These are phyloP conservation scores for Merluccius polli DNA, from an alignment of 2,797 vertebrate genomes.

Conservation along the genomic window DNA sequence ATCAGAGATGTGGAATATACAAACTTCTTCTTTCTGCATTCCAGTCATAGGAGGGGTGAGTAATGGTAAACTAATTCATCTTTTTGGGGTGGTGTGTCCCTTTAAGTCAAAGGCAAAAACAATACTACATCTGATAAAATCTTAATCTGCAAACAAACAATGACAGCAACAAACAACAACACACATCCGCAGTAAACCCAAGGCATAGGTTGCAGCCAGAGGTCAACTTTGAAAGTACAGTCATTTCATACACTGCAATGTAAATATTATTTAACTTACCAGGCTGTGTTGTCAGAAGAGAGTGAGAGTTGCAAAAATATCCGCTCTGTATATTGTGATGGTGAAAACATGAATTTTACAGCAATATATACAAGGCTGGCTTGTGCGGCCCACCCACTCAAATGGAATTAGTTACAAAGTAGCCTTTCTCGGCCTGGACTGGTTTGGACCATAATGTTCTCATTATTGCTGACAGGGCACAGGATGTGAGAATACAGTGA, in stretches of 20 bases:
- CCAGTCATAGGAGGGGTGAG: background rate
- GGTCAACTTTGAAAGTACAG: background rate
- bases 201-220: background rate
- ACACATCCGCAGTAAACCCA: background rate
- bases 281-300: conserved; percentile 18
- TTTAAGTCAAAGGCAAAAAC: background rate
- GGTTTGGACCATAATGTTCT: conserved; percentile 67
- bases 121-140: background rate
- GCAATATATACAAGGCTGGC: conserved; percentile 68
- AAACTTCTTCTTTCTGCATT: background rate
- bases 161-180: background rate
- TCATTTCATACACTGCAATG: background rate
- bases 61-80: conserved; percentile 11
- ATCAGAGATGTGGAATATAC: background rate
- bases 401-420: conserved; percentile 71
- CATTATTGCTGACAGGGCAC: conserved; percentile 59
- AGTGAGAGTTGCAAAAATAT: conserved; percentile 37
- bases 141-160: background rate
- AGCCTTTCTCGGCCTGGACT: conserved; percentile 65
- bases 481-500: conserved; percentile 52
- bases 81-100: background rate
- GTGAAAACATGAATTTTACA: conserved; percentile 58
- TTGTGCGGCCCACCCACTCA: conserved; percentile 74
- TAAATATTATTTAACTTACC: background rate
- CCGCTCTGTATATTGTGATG: conserved; percentile 53